These are phyloP conservation scores for Camarhynchus parvulus DNA, from an alignment of 2,113 vertebrate species.

Conservation along the genomic window DNA sequence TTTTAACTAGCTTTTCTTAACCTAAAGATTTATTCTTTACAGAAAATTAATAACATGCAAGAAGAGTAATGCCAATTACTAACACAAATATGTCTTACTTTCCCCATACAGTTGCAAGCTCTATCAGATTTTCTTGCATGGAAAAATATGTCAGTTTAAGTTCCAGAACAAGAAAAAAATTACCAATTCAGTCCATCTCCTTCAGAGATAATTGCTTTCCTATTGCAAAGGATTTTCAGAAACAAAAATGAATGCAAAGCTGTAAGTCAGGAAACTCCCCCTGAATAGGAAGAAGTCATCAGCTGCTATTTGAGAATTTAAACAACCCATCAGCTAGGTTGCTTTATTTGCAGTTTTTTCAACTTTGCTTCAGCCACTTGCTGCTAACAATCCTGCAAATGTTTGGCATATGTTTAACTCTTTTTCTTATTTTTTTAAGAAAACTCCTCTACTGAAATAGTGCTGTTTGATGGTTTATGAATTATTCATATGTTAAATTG, in stretches of 20 bases:
- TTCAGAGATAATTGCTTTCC: neutral
- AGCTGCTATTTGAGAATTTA: neutral
- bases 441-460: neutral
- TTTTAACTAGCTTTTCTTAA: neutral
- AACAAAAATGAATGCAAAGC: neutral
- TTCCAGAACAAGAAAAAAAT: neutral
- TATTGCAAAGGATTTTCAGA: neutral
- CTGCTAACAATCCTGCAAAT: neutral
- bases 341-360: neutral
- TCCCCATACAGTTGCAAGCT: neutral
- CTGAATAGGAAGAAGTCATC: neutral
- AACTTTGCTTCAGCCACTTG: neutral
- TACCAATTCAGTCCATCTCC: neutral
- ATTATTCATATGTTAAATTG: slow-evolving; percentile 4
- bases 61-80: neutral
- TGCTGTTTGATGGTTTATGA: slow-evolving; percentile 5
- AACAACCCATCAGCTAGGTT: neutral
- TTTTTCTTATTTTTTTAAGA: neutral
- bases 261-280: neutral
- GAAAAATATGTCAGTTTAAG: neutral
- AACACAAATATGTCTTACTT: neutral
- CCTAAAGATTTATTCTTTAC: neutral
- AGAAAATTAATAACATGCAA: neutral
- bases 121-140: neutral
- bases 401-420: neutral